A percentile compares a stretch with the other conserved stretches of the same genome.
Evolutionary conservation across 2,888 invertebrate species (phyloP).

Genomic region (Peribatodes rhomboidaria): DNA sequence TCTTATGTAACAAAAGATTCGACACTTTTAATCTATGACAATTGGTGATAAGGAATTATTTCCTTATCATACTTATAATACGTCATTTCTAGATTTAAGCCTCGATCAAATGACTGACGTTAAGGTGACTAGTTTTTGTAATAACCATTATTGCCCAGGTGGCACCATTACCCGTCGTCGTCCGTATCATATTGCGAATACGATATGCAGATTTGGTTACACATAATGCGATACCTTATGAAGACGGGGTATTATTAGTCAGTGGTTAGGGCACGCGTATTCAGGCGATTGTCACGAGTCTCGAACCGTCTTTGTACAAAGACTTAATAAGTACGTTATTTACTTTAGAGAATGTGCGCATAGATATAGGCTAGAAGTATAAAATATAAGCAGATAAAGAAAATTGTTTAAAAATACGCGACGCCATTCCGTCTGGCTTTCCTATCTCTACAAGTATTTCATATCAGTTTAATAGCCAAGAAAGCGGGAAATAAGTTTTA

Average conservation of each 20-base stretch:
- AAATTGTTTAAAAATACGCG: neutral
- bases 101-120: constrained; percentile 22
- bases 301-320: neutral
- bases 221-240: constrained; percentile 45
- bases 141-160: constrained; percentile 42
- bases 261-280: constrained; percentile 44
- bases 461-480: neutral
- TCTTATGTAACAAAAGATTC: neutral
- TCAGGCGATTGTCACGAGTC: constrained; percentile 28
- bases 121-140: constrained; percentile 21
- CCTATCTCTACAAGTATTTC: constrained; percentile 3
- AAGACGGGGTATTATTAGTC: constrained; percentile 37
- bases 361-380: too few relatives aligned
- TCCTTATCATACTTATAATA: neutral
- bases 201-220: constrained; percentile 46
- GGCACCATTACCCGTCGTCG: constrained; percentile 40
- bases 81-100: constrained; percentile 22
- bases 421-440: constrained; percentile 7
- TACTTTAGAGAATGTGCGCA: too few relatives aligned
- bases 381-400: too few relatives aligned
- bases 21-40: constrained; percentile 34
- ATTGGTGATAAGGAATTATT: constrained; percentile 39
- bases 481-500: neutral
- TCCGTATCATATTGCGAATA: constrained; percentile 44
- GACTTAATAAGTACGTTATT: neutral